A percentile compares a stretch with the other conserved stretches of the same genome.
These are phyloP conservation scores for Coreius guichenoti DNA, from an alignment of 2,797 vertebrate species.

Conservation along the genomic window DNA sequence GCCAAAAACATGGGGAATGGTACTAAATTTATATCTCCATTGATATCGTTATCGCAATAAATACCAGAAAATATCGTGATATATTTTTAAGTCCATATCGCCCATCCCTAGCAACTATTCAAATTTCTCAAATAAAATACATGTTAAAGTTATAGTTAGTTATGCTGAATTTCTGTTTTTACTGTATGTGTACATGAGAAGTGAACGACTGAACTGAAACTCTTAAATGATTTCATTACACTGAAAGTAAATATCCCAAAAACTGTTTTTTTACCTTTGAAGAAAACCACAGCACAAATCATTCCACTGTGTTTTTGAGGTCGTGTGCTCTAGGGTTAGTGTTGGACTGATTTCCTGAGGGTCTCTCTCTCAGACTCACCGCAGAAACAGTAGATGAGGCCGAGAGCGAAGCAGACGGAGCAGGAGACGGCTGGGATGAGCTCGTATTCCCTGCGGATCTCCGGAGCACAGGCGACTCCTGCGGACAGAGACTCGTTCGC, in stretches of 20 bases:
- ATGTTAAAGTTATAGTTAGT: background rate
- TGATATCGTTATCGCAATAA: no score
- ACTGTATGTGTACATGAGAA: background rate
- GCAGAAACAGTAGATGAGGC: constrained; percentile 87
- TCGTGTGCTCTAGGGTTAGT: background rate
- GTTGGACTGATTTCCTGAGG: no score
- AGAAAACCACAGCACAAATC: no score
- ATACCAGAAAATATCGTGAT: no score
- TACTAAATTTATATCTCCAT: no score
- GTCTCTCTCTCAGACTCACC: constrained; percentile 75
- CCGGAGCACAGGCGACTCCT: constrained; percentile 74
- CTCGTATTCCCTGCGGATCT: constrained; percentile 78
- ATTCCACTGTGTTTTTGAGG: background rate
- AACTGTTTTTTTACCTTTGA: no score
- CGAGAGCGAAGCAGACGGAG: constrained; percentile 82
- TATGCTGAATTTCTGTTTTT: background rate
- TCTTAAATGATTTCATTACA: no score
- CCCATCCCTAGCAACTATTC: background rate
- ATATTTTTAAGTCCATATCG: no score
- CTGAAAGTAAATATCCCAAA: no score
- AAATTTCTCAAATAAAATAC: no score
- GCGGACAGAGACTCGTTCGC: constrained; percentile 51
- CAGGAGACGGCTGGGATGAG: constrained; percentile 81
- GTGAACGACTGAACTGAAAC: background rate
- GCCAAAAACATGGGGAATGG: no score